Percentiles rank a stretch among this genome's conserved stretches.
phyloP scores from a whole-genome alignment of 2,797 vertebrate genomes.

The Holocentrus rufus region DNA sequence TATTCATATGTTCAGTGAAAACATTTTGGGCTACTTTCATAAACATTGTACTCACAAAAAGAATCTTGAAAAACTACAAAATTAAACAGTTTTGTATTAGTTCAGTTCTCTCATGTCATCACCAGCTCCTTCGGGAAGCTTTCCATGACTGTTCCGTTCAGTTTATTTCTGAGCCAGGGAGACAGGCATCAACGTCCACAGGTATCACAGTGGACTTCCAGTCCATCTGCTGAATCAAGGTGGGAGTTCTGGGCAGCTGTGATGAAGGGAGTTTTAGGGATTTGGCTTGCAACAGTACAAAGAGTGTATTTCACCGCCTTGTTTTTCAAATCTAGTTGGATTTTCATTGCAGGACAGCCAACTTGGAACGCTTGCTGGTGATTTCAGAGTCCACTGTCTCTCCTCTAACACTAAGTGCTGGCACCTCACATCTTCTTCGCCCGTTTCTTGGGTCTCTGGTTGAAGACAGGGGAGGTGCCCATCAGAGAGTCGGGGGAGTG shows the following conservation, averaged over 20 bases:
- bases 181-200: neutral
- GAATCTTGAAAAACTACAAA: slow-evolving; percentile 44
- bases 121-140: neutral
- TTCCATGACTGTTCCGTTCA: neutral
- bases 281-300: neutral
- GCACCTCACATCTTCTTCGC: slow-evolving; percentile 89
- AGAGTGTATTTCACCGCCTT: neutral
- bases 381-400: slow-evolving; percentile 19
- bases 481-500: slow-evolving; percentile 96
- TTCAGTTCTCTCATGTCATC: slow-evolving; percentile 14
- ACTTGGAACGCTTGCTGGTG: neutral
- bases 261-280: neutral
- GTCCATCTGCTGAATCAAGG: too few relatives aligned
- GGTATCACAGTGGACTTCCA: neutral
- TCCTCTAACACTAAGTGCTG: neutral
- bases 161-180: neutral
- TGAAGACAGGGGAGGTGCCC: slow-evolving; percentile 94
- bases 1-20: slow-evolving; percentile 19
- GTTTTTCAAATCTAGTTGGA: neutral
- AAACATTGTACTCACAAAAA: slow-evolving; percentile 20
- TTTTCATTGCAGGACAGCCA: neutral
- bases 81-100: neutral
- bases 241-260: neutral
- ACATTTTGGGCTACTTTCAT: neutral
- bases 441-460: slow-evolving; percentile 93